Conservation (phyloP, 2,888 invertebrate species). For the Erpobdella octoculata region DNA sequence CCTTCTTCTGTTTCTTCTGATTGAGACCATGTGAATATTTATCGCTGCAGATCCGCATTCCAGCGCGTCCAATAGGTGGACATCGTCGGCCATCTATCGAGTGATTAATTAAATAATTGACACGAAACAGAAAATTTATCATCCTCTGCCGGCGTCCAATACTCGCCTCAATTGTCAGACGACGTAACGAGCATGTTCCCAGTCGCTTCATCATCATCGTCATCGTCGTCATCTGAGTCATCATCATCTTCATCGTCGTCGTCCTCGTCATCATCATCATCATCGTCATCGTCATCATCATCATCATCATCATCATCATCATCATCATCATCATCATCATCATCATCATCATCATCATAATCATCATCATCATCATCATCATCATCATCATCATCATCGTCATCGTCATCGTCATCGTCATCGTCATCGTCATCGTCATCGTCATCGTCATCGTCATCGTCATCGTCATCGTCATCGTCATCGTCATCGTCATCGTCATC, state of each 20-base stretch:
- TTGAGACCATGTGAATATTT: background rate
- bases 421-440: background rate
- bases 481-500: background rate
- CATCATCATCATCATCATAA: constrained; percentile 22
- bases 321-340: constrained; percentile 26
- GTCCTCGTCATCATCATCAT: constrained; percentile 17
- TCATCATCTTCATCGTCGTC: constrained; percentile 26
- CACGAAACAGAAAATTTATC: background rate
- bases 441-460: background rate
- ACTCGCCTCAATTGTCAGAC: constrained; percentile 16
- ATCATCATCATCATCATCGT: background rate
- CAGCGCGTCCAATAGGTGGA: constrained; percentile 1
- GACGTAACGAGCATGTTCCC: no score
- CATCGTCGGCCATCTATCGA: constrained; percentile 5
- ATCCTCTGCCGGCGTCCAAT: background rate
- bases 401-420: constrained; percentile 6
- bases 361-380: constrained; percentile 26
- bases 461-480: background rate
- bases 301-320: constrained; percentile 26
- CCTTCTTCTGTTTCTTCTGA: background rate
- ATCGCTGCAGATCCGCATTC: background rate
- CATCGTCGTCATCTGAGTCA: constrained; percentile 19
- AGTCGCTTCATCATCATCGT: constrained; percentile 28
- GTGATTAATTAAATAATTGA: constrained; percentile 3
- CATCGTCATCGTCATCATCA: constrained; percentile 27